These are phyloP conservation scores for Pangasius mekongensis DNA, from an alignment of 2,797 vertebrate species.

Conservation along the genomic window DNA sequence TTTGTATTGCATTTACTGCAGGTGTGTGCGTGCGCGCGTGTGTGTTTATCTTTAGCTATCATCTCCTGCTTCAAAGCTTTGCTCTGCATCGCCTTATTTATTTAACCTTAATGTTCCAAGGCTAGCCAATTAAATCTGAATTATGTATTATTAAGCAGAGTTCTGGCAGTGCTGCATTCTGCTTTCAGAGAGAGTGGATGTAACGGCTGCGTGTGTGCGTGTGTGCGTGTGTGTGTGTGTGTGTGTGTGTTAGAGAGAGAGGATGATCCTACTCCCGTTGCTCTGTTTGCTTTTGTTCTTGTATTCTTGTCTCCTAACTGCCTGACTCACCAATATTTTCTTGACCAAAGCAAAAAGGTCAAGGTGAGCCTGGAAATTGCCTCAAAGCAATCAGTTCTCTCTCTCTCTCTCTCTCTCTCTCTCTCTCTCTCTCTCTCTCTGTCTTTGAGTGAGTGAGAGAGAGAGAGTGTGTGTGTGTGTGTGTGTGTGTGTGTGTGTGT, in stretches of 20 bases:
- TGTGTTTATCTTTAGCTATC: background rate
- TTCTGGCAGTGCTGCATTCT: background rate
- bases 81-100: background rate
- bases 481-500: constrained; percentile 24
- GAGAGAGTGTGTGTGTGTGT: constrained; percentile 12
- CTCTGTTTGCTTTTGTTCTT: constrained; percentile 72
- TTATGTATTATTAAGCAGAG: constrained; percentile 17
- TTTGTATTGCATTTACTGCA: background rate
- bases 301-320: constrained; percentile 64
- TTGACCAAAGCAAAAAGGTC: constrained; percentile 75
- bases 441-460: constrained; percentile 37
- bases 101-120: background rate
- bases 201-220: background rate
- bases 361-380: constrained; percentile 75
- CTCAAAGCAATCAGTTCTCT: constrained; percentile 74
- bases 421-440: constrained; percentile 52
- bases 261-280: constrained; percentile 33
- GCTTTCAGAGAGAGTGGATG: background rate
- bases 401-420: constrained; percentile 40
- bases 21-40: background rate
- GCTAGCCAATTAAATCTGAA: constrained; percentile 3
- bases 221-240: constrained; percentile 32
- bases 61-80: constrained; percentile 9
- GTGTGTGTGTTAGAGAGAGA: constrained; percentile 36
- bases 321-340: constrained; percentile 72